These are phyloP conservation scores for Machimus rusticus DNA, from an alignment of 2,888 invertebrate genomes.

Conservation along the genomic window DNA sequence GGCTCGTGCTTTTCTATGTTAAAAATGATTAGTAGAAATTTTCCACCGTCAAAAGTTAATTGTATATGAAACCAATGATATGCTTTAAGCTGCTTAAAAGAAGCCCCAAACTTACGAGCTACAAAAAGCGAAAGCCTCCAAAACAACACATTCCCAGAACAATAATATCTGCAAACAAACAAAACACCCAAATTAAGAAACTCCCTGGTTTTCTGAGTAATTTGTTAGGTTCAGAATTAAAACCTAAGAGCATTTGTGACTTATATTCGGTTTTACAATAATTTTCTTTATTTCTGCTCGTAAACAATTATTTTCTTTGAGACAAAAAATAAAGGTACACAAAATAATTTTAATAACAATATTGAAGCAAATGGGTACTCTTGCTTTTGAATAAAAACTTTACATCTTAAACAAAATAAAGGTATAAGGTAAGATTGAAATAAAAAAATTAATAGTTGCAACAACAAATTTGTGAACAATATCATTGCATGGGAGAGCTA, in stretches of 20 bases:
- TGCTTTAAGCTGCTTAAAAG: background rate
- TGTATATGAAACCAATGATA: background rate
- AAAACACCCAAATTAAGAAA: background rate
- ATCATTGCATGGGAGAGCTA: conserved; percentile 16
- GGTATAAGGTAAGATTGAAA: background rate
- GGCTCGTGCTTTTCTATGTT: no score
- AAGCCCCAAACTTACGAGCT: background rate
- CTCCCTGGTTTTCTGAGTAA: background rate
- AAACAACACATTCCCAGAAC: background rate
- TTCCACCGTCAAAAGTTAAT: background rate
- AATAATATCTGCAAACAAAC: background rate
- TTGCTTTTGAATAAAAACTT: background rate
- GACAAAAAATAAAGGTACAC: background rate
- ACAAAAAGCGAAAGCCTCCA: background rate
- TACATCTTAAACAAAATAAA: conserved; percentile 23
- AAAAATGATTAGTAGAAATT: no score
- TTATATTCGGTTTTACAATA: background rate
- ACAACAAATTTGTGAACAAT: conserved; percentile 22
- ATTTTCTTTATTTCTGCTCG: background rate
- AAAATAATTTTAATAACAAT: conserved; percentile 1
- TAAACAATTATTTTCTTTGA: background rate
- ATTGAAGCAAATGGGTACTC: background rate
- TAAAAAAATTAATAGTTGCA: background rate
- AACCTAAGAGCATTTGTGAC: background rate
- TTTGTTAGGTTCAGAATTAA: background rate